A percentile compares a stretch with the other conserved stretches of the same genome.
phyloP scores from a whole-genome alignment of 2,797 vertebrate species.

The Sus cebifrons region DNA sequence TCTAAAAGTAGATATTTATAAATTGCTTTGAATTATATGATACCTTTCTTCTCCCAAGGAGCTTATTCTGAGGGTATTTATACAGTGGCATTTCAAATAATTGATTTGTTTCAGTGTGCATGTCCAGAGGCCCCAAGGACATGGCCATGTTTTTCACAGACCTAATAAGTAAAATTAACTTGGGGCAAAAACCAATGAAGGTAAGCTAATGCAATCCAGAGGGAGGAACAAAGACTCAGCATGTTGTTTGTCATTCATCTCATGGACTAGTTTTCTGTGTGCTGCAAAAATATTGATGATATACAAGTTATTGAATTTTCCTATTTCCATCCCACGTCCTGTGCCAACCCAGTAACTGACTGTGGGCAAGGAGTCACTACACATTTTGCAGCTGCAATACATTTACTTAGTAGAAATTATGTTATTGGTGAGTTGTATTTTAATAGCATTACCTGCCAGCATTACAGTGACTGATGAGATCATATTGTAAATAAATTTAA shows the following conservation, averaged over 20 bases:
- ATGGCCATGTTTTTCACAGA: slow-evolving; percentile 75
- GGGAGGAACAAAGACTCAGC: not conserved
- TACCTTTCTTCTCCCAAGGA: slow-evolving; percentile 77
- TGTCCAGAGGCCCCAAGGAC: slow-evolving; percentile 75
- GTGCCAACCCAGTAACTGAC: slow-evolving; percentile 63
- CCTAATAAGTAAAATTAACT: slow-evolving; percentile 83
- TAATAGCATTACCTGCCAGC: slow-evolving; percentile 69
- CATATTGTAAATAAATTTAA: slow-evolving; percentile 68
- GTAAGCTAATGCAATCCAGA: slow-evolving; percentile 63
- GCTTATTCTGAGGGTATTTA: slow-evolving; percentile 75
- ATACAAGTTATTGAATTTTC: slow-evolving; percentile 69
- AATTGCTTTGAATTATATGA: slow-evolving; percentile 81
- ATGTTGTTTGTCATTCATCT: slow-evolving; percentile 45
- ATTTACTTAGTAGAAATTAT: slow-evolving; percentile 69
- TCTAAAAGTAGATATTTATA: slow-evolving; percentile 79
- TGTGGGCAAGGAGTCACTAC: not conserved
- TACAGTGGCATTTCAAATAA: slow-evolving; percentile 82
- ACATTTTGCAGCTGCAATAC: slow-evolving; percentile 50
- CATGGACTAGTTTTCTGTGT: slow-evolving; percentile 52
- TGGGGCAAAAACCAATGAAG: slow-evolving; percentile 81
- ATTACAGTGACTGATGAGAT: slow-evolving; percentile 71
- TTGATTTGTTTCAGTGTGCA: slow-evolving; percentile 78
- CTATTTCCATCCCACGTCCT: slow-evolving; percentile 46
- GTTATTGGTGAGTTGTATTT: slow-evolving; percentile 51
- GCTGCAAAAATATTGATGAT: slow-evolving; percentile 56